phyloP scores from a whole-genome alignment of 2,888 invertebrate species.

The Odontomyia ornata region DNA sequence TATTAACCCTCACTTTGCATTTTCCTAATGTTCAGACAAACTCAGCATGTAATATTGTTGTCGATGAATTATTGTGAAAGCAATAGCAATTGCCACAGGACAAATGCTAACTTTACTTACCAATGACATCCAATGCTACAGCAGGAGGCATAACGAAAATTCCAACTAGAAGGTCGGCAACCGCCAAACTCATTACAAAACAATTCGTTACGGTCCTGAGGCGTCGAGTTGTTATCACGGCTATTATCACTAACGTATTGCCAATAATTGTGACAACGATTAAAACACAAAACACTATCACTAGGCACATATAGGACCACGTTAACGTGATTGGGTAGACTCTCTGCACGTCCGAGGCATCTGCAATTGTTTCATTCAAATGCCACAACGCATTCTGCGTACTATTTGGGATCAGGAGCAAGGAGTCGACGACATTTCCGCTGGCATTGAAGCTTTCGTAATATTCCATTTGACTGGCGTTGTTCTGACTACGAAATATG shows the following conservation, averaged over 20 bases:
- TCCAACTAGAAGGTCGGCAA: constrained; percentile 92
- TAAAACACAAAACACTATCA: constrained; percentile 71
- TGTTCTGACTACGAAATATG: background rate
- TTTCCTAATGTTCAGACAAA: too few species aligned
- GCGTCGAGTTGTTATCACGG: constrained; percentile 86
- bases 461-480: constrained; percentile 36
- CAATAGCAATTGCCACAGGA: too few species aligned
- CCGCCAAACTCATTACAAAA: constrained; percentile 93
- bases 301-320: constrained; percentile 68
- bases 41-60: too few species aligned
- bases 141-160: constrained; percentile 95
- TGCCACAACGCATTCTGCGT: constrained; percentile 8
- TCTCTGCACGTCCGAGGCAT: constrained; percentile 37
- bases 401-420: constrained; percentile 37
- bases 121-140: constrained; percentile 83
- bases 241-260: constrained; percentile 88
- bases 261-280: constrained; percentile 82
- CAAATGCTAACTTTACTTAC: constrained; percentile 65
- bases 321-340: constrained; percentile 65
- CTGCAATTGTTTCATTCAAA: background rate
- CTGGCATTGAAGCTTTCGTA: constrained; percentile 28
- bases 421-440: constrained; percentile 6
- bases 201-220: constrained; percentile 94
- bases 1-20: too few species aligned
- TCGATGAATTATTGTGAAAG: too few species aligned